Conservation (phyloP, 1,140 invertebrate genomes). For the Drosophila ficusphila region DNA sequence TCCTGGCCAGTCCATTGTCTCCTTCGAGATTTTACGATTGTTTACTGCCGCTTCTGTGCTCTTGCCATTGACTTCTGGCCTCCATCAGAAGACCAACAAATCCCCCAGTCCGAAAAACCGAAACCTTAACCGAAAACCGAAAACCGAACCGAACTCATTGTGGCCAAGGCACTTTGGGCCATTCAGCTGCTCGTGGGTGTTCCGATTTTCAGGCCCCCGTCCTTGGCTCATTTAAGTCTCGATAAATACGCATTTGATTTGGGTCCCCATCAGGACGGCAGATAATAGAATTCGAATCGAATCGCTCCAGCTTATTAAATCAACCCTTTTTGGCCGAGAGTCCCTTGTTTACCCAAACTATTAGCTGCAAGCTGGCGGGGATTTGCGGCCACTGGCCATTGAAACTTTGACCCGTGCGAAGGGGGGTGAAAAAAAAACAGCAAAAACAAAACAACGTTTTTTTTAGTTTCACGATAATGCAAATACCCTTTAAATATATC, state of each 20-base stretch:
- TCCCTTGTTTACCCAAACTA: slow-evolving; percentile 76
- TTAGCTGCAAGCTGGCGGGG: slow-evolving; percentile 44
- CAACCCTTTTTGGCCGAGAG: slow-evolving; percentile 54
- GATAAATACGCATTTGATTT: slow-evolving; percentile 77
- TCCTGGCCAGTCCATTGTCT: slow-evolving; percentile 66
- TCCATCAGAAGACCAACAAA: slow-evolving; percentile 9
- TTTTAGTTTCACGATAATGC: too few relatives aligned
- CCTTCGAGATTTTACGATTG: slow-evolving; percentile 72
- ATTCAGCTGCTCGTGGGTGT: slow-evolving; percentile 63
- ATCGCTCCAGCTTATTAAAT: slow-evolving; percentile 72
- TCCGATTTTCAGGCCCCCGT: background rate
- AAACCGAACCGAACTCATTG: slow-evolving; percentile 49
- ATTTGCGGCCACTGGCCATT: slow-evolving; percentile 70
- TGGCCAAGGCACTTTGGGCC: slow-evolving; percentile 75
- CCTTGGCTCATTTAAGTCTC: slow-evolving; percentile 63
- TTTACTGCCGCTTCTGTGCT: slow-evolving; percentile 26
- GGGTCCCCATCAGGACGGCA: slow-evolving; percentile 20
- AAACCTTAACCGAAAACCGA: slow-evolving; percentile 3
- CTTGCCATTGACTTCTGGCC: background rate
- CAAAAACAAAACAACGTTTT: slow-evolving; percentile 20
- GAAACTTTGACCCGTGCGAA: slow-evolving; percentile 47
- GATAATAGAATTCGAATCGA: slow-evolving; percentile 74
- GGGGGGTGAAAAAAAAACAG: background rate
- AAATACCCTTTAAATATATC: slow-evolving; percentile 3
- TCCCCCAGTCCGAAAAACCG: slow-evolving; percentile 1